These are phyloP conservation scores for Ahaetulla prasina DNA, from an alignment of 2,113 vertebrate species.

Conservation along the genomic window DNA sequence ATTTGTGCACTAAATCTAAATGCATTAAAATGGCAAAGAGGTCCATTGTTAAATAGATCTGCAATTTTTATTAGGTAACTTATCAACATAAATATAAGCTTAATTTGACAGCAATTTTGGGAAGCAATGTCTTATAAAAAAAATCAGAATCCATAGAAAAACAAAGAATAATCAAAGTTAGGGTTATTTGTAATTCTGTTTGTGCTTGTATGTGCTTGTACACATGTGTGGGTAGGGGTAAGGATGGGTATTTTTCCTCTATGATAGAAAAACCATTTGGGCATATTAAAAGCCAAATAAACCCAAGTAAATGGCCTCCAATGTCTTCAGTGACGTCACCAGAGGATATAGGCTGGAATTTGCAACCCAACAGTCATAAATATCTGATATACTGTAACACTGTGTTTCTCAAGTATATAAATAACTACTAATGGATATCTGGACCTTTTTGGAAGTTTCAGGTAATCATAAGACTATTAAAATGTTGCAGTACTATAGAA, in stretches of 20 bases:
- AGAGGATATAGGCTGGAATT: not conserved
- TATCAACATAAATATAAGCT: not conserved
- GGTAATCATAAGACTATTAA: not conserved
- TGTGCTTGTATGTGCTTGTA: not conserved
- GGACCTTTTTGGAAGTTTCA: not conserved
- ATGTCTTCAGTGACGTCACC: not conserved
- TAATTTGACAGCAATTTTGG: not conserved
- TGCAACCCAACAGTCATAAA: not conserved
- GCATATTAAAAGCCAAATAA: not conserved
- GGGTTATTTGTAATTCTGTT: not conserved
- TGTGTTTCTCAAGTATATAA: not conserved
- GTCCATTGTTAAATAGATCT: not conserved
- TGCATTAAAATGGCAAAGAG: constrained; percentile 8
- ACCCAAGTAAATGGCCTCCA: not conserved
- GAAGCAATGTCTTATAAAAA: not conserved
- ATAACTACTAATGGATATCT: not conserved
- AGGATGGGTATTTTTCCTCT: not conserved
- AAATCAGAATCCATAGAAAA: not conserved
- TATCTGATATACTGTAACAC: not conserved
- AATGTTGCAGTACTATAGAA: not conserved
- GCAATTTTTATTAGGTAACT: not conserved
- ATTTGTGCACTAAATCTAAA: not conserved
- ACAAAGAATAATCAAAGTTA: not conserved
- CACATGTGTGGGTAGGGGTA: not conserved
- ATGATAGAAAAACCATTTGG: not conserved